Conservation (phyloP, 2,113 vertebrate genomes). For the Sialia sialis region DNA sequence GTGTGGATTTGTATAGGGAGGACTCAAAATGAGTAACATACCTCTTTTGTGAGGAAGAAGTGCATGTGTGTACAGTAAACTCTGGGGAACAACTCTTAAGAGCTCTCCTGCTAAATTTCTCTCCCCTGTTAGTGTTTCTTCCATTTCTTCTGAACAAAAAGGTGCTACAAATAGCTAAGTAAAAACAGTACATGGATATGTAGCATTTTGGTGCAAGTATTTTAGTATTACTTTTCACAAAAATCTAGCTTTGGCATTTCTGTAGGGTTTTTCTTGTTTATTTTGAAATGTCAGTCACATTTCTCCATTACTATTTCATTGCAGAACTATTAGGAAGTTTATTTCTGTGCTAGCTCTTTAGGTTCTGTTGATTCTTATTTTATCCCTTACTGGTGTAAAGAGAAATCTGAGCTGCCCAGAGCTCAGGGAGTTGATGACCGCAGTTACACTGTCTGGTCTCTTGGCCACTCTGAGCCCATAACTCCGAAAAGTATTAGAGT, state of each 20-base stretch:
- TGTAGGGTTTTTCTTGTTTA: not conserved
- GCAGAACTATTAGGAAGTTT: not conserved
- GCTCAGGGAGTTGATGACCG: not conserved
- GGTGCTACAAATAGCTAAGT: not conserved
- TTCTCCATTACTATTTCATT: not conserved
- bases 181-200: not conserved
- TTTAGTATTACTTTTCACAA: not conserved
- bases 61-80: not conserved
- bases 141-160: not conserved
- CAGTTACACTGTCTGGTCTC: not conserved
- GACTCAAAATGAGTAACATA: not conserved
- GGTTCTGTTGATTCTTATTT: not conserved
- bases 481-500: not conserved
- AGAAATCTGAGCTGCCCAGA: fast-evolving
- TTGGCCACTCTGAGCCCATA: not conserved
- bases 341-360: not conserved
- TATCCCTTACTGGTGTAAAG: not conserved
- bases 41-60: not conserved
- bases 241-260: not conserved
- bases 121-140: not conserved
- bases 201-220: not conserved
- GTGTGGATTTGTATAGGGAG: not conserved
- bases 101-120: not conserved
- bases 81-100: not conserved
- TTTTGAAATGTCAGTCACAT: not conserved